phyloP scores from a whole-genome alignment of 1,140 invertebrate species.

The Drosophila sulfurigaster region DNA sequence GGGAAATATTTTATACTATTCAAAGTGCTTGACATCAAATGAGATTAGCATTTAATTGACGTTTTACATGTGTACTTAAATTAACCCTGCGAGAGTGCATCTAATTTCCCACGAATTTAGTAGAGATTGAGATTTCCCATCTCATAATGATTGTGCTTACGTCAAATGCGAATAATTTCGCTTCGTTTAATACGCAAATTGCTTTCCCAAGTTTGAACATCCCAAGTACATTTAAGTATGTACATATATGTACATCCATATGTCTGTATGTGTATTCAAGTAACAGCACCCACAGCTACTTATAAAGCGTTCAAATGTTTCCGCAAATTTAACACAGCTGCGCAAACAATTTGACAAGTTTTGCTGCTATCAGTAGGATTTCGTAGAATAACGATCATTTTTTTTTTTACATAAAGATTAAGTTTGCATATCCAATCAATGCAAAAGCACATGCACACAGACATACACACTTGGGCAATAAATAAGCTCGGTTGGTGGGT shows the following conservation, averaged over 20 bases:
- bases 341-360: slow-evolving; percentile 30
- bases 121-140: slow-evolving; percentile 28
- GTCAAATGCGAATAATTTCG: slow-evolving; percentile 54
- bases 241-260: neutral
- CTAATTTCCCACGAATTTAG: slow-evolving; percentile 42
- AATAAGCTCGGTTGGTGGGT: neutral
- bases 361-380: neutral
- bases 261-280: neutral
- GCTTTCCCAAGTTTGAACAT: slow-evolving; percentile 4
- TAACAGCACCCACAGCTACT: neutral
- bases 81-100: neutral
- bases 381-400: neutral
- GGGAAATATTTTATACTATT: neutral
- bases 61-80: too few relatives aligned
- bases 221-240: slow-evolving; percentile 2
- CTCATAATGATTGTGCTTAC: slow-evolving; percentile 14
- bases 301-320: slow-evolving; percentile 14
- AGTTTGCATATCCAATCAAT: neutral
- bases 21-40: neutral
- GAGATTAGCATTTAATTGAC: too few relatives aligned
- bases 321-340: slow-evolving; percentile 44
- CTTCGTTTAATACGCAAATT: slow-evolving; percentile 36
- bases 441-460: neutral
- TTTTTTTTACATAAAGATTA: neutral
- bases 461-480: neutral